Evolutionary conservation across 2,113 vertebrate species (phyloP).

Genomic region (Salvator merianae): DNA sequence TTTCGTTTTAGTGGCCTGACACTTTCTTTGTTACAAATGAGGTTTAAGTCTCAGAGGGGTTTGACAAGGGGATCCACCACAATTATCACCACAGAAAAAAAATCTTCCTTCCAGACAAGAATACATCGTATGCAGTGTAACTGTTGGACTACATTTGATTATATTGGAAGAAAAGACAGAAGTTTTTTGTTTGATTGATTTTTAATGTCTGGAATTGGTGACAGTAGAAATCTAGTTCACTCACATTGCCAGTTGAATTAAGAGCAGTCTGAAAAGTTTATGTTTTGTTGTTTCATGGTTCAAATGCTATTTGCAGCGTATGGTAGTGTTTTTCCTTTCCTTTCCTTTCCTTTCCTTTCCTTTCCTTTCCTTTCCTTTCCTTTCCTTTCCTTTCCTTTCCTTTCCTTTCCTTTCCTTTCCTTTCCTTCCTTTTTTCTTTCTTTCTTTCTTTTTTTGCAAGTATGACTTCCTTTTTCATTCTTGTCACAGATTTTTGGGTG

Average conservation of each 20-base stretch:
- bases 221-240: constrained; percentile 3
- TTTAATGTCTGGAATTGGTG: background rate
- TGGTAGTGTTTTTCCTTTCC: background rate
- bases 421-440: too few species aligned
- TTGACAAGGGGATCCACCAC: background rate
- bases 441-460: background rate
- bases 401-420: too few species aligned
- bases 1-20: constrained; percentile 58
- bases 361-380: too few species aligned
- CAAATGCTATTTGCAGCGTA: background rate
- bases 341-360: too few species aligned
- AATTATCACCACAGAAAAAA: background rate
- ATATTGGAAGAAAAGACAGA: background rate
- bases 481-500: constrained; percentile 51
- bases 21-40: constrained; percentile 43
- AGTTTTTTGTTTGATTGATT: background rate
- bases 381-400: too few species aligned
- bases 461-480: background rate
- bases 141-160: background rate
- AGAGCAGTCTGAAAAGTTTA: background rate
- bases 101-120: background rate
- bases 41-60: constrained; percentile 36
- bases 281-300: background rate
- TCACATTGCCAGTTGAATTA: constrained; percentile 36
- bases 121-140: background rate